Evolutionary conservation across 2,797 vertebrate genomes (phyloP), one percentile per base, ranked within the genome.

Genomic region (Hippopotamyrus pictus): DNA sequence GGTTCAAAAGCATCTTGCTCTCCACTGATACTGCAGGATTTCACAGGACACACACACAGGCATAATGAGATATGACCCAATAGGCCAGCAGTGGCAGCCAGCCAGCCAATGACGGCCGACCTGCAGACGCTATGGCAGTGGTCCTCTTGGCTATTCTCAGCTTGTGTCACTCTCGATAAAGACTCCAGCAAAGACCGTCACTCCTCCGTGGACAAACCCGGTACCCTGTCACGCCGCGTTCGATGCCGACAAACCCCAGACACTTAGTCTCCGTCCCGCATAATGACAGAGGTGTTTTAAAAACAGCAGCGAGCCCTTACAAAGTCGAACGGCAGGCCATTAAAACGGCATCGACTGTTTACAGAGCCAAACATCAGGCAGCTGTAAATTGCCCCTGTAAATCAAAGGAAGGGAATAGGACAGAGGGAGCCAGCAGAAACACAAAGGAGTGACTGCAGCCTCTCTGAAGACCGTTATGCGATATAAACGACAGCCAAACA

Each of bases 381-480:
- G 85, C 12, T 57, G 85, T 33, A 86, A 86, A 86, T 86, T 86
- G 85, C 85, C 51, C 29, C 85, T 14, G 85, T 86, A 86, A 86
- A 86, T 86, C 85, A 86, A 86, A 86, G 29, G 51, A 54, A 7
- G 51, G 54, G 85, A 86, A 57, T 41, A 37, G 79, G 50, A 86
- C 3, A 6, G 25, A 19, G 51, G 85, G 85, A 83, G 44, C 19
- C 19, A 11, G 79, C 6, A 37, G 44, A 48, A 48, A 22, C 73
- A 83, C 37, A 46, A 22, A 46, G 37, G 41, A 83, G 44, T 6
- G 51, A 86, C 25, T 86, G 14, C 17, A 50, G 85, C 29, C 29
- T 8, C 25, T 33, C n/a, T 33, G 85, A 14, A 22, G 19, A 1
- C 79, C 44, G 48, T n/a, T 41, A 57, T 86, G 51, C 6, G 48